phyloP scores from a whole-genome alignment of 2,113 vertebrate genomes.

The Poeciliopsis retropinna region DNA sequence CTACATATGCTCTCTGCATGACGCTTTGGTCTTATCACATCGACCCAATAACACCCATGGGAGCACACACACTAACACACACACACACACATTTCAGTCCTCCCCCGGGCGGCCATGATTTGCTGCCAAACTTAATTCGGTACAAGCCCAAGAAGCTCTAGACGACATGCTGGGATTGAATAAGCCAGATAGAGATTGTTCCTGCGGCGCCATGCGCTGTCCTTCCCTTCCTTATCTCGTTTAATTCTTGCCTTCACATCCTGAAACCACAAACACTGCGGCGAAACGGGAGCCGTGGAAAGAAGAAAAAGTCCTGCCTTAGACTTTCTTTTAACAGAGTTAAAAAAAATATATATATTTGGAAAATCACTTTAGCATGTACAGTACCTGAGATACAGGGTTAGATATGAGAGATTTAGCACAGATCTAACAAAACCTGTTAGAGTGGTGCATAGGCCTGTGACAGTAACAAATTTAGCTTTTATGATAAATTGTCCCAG shows the following conservation, averaged over 20 bases:
- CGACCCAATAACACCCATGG: conserved; percentile 24
- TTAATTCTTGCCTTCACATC: conserved; percentile 18
- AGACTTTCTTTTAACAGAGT: not conserved
- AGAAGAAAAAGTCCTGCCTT: not conserved
- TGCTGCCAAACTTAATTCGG: conserved; percentile 66
- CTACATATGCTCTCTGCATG: conserved; percentile 31
- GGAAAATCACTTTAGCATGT: not conserved
- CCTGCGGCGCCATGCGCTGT: conserved; percentile 29
- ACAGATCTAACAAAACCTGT: not conserved
- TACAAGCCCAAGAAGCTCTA: conserved; percentile 40
- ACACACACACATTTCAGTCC: conserved; percentile 14
- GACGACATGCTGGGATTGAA: conserved; percentile 54
- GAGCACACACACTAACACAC: not conserved
- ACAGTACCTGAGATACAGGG: not conserved
- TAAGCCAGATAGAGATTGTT: conserved; percentile 46
- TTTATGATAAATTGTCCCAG: too few species aligned
- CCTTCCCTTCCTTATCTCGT: conserved; percentile 22
- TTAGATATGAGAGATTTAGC: not conserved
- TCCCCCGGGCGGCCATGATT: conserved; percentile 46
- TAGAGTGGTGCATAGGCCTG: not conserved
- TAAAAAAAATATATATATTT: not conserved
- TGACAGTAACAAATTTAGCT: too few species aligned
- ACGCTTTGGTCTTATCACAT: conserved; percentile 40
- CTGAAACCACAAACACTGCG: not conserved
- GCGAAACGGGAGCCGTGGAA: not conserved